These are phyloP conservation scores for Macrotis lagotis DNA, from an alignment of 2,113 vertebrate species.

Conservation along the genomic window DNA sequence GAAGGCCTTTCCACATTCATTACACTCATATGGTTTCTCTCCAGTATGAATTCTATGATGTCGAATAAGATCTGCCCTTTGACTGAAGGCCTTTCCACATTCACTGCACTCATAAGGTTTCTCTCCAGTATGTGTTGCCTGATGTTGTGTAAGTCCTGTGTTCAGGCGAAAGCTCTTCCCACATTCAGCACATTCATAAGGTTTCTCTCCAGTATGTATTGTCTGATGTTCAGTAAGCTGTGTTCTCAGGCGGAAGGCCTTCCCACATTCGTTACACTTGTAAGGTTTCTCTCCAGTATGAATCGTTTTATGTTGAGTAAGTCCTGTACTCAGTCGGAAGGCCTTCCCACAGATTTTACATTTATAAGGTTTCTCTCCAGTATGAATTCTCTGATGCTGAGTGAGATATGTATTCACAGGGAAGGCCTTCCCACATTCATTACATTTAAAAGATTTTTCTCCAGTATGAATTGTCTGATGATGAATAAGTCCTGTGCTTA, in stretches of 20 bases:
- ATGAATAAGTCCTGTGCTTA: conserved; percentile 89
- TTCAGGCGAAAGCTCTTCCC: neutral
- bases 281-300: neutral
- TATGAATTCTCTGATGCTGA: conserved; percentile 86
- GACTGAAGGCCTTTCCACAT: neutral
- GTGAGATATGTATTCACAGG: conserved; percentile 85
- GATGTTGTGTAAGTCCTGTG: neutral
- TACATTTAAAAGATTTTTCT: conserved; percentile 90
- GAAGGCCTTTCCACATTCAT: conserved; percentile 76
- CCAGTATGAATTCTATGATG: conserved; percentile 66
- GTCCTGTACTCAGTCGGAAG: conserved; percentile 22
- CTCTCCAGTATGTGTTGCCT: neutral
- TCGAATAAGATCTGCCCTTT: neutral
- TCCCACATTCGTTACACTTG: neutral
- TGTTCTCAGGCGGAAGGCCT: neutral
- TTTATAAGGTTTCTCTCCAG: conserved; percentile 69
- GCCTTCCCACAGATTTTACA: conserved; percentile 52
- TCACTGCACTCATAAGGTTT: neutral
- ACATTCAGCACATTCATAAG: neutral
- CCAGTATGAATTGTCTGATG: conserved; percentile 91
- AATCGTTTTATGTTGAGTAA: neutral
- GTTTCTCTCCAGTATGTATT: neutral
- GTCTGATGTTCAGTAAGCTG: neutral
- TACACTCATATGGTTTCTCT: conserved; percentile 79
- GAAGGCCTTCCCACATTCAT: conserved; percentile 88